Base-by-base conservation (phyloP, 2,797 vertebrate species). In the Diplodus puntazzo region DNA sequence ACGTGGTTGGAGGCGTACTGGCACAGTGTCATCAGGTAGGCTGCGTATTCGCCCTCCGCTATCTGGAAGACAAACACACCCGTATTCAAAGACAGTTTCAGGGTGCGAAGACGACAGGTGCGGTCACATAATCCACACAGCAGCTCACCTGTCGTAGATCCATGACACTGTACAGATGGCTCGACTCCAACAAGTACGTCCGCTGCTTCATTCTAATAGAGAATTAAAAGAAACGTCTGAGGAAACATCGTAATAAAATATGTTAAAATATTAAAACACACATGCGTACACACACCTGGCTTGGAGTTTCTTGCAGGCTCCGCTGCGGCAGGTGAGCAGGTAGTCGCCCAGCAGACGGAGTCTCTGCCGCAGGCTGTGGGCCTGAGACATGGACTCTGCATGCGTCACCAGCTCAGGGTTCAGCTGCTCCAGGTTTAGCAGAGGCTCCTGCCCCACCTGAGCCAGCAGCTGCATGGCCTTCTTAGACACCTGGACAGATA, bases 311-410 rank as follows among this genome's bases (percentile, higher is more conserved):
- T 97, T 97, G 77, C 95, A 86, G 83, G 96, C 96, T 0, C 95
- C 96, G 0, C 98, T 99, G 81, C 98, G 97, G 87, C 98, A 99
- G 82, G 96, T 94, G 71, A 94, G 88, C 74, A 99, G 92, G 86
- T 99, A 99, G 84, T 99, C 97, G 0, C 97, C 98, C 23, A 99
- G 92, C 43, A 99, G 94, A 43, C 97, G 96, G 18, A 99, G 95
- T 86, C 92, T 96, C 77, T 96, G 95, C 39, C 98, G 93, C 82
- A 95, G 94, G 58, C 10, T 79, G n/a, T 89, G 90, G 11, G 95
- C 93, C 60, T 89, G 89, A 8, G 81, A 82, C 97, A 99, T 97
- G 69, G 81, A 91, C 57, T 97, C 96, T 0, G 96, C 82, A 0
- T 99, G 98, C 18, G 90, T 86, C 0, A 97, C 95, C 67, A 99